phyloP scores from a whole-genome alignment of 2,113 vertebrate genomes.

The Marmota flaviventris region DNA sequence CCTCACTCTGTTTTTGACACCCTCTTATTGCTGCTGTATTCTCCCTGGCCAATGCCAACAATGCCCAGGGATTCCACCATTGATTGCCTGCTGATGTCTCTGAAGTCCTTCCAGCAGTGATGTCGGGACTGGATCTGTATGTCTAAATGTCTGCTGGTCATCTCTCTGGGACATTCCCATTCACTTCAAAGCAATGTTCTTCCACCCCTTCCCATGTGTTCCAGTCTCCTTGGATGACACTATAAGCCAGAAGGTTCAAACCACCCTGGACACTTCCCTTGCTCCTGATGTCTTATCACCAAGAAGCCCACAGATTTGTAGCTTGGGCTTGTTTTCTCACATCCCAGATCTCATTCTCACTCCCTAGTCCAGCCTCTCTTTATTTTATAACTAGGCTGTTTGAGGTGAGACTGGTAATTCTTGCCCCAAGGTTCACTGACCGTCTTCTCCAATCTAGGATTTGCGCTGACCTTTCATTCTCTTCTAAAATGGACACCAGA shows the following conservation, averaged over 20 bases:
- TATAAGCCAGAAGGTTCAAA: background rate
- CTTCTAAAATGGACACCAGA: background rate
- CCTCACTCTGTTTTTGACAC: background rate
- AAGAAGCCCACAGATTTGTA: background rate
- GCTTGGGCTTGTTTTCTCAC: background rate
- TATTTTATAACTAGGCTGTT: background rate
- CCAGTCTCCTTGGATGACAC: background rate
- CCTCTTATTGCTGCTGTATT: background rate
- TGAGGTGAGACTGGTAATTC: background rate
- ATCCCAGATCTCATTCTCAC: background rate
- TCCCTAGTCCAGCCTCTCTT: background rate
- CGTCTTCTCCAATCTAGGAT: background rate
- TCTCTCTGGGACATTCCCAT: background rate
- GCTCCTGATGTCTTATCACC: background rate
- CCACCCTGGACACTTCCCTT: background rate
- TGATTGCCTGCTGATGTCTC: background rate
- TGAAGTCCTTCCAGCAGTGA: background rate
- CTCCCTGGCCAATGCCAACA: background rate
- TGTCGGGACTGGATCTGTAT: background rate
- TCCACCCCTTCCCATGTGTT: background rate
- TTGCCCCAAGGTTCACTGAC: background rate
- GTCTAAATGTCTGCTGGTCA: background rate
- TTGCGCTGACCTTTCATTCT: background rate
- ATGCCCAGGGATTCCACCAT: background rate
- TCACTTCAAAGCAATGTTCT: background rate